Evolutionary conservation across 2,888 invertebrate genomes (phyloP), one percentile per base, ranked within the genome.

Genomic region (Cerastis rubricosa): DNA sequence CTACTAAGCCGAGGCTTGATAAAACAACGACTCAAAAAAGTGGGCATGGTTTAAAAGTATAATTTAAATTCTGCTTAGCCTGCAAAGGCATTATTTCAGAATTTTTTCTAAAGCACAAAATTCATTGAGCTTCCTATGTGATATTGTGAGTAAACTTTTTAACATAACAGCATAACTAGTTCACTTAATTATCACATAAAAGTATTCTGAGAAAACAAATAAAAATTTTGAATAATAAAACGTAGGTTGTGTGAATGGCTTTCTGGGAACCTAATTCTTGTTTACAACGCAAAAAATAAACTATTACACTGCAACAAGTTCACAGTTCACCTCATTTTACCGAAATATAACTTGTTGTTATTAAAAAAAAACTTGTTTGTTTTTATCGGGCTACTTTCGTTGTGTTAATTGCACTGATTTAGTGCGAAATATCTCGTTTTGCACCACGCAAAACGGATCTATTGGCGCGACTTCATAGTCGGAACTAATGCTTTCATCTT

Each of bases 271-370:
- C n/a, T 61, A 69, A 71, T 65, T 77, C n/a, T 74, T 47, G 63
- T 83, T 78, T 72, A 76, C 70, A 76, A 78, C 51, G 7, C 14
- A 25, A 54, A 78, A 84, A 66, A 79, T 3, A 71, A 57, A 25
- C n/a, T 43, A 57, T n/a, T 67, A 51, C 59, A 63, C 64, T 79
- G 67, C 54, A 51, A 3, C 29, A 19, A 29, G 29, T n/a, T 9
- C 14, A 85, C 82, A 74, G 89, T 87, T 76, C 67, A 61, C 83
- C 81, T 76, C 71, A 71, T 76, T 85, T 68, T 63, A 65, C 19
- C 25, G 69, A 75, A 73, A 72, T 29, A 22, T 40, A 59, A 67
- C 14, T 45, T 45, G 12, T 17, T 51, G 5, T 54, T 45, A 57
- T 7, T 35, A 17, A 47, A 59, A 69, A n/a, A 61, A 45, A 35